These are phyloP conservation scores for Eulemur rufifrons DNA, from an alignment of 2,113 vertebrate genomes.

Conservation along the genomic window DNA sequence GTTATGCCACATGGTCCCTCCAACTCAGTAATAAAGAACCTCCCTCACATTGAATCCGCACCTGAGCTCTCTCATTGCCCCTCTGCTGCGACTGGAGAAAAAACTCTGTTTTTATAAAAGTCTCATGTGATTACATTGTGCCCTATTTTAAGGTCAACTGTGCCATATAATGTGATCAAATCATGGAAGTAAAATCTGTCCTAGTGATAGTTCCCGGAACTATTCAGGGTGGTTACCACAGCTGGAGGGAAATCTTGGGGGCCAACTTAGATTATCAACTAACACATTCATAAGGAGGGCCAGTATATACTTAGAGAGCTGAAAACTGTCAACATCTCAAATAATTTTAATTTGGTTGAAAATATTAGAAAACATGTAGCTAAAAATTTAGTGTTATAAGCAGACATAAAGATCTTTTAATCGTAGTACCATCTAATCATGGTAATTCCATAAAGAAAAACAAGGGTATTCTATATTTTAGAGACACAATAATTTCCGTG, in stretches of 20 bases:
- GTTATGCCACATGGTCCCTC: accelerated
- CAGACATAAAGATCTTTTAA: neutral
- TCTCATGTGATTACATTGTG: neutral
- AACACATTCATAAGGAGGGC: accelerated
- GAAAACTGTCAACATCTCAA: neutral
- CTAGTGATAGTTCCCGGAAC: neutral
- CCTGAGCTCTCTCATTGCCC: neutral
- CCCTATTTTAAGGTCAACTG: neutral
- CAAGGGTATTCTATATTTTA: neutral
- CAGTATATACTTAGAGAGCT: neutral
- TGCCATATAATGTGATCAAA: neutral
- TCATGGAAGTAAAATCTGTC: neutral
- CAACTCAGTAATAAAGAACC: neutral
- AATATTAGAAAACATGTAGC: neutral
- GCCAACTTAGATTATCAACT: neutral
- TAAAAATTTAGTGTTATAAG: neutral
- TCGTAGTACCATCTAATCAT: neutral
- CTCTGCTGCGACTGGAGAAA: neutral
- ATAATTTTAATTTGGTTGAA: neutral
- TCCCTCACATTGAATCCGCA: neutral
- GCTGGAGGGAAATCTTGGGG: neutral
- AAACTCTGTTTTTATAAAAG: neutral
- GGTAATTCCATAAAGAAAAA: neutral
- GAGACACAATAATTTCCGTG: neutral
- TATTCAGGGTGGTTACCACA: accelerated